Percentiles rank a stretch among this genome's conserved stretches.
Evolutionary conservation across 2,113 vertebrate species (phyloP).

Genomic region (Tragelaphus scriptus): DNA sequence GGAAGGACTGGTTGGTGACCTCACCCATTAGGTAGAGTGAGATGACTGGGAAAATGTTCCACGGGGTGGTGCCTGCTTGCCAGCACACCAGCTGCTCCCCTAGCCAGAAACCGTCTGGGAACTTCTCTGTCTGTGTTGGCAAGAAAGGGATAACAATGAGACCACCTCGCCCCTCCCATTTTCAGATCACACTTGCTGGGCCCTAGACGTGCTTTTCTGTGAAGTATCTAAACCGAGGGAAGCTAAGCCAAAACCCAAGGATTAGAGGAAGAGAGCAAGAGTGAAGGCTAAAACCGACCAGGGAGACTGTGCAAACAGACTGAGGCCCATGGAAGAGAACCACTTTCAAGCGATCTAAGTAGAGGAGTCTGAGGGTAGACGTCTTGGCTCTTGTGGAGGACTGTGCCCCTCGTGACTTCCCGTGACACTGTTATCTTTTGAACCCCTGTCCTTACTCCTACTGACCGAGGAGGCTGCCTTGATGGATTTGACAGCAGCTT

Average conservation of each 20-base stretch:
- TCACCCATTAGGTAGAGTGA: slow-evolving; percentile 98
- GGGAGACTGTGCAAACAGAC: neutral
- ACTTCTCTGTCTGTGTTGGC: slow-evolving; percentile 91
- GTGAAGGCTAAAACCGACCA: neutral
- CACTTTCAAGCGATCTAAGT: neutral
- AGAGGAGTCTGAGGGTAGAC: neutral
- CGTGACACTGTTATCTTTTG: neutral
- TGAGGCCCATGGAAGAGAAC: neutral
- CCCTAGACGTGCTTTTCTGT: neutral
- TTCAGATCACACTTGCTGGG: neutral
- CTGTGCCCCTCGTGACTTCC: neutral
- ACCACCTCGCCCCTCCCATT: neutral
- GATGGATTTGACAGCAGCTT: slow-evolving; percentile 96
- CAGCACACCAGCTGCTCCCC: slow-evolving; percentile 98
- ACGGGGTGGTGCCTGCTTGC: slow-evolving; percentile 96
- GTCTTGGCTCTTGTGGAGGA: neutral
- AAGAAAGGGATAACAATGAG: neutral
- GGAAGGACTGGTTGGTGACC: slow-evolving; percentile 96
- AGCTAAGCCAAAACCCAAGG: neutral
- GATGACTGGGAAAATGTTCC: slow-evolving; percentile 97
- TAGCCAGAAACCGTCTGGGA: slow-evolving; percentile 95
- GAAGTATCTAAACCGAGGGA: neutral
- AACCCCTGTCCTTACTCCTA: slow-evolving; percentile 8
- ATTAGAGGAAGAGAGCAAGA: neutral
- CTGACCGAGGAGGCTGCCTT: slow-evolving; percentile 97